phyloP scores from a whole-genome alignment of 1,140 invertebrate genomes.

The Heliothis virescens region DNA sequence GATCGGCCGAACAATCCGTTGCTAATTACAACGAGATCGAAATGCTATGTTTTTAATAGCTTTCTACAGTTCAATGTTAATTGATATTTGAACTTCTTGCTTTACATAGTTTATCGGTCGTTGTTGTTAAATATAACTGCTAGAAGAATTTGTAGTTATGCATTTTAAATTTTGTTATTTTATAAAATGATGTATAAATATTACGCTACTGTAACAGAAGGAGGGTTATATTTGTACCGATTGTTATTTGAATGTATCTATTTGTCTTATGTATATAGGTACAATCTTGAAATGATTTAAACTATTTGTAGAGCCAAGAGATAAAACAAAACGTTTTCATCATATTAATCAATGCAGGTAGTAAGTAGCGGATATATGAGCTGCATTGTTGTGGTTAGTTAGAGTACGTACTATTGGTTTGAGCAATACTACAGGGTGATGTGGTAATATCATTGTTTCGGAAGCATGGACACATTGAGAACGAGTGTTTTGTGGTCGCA shows the following conservation, averaged over 20 bases:
- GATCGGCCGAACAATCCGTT: conserved; percentile 13
- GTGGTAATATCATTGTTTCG: conserved; percentile 30
- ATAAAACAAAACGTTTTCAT: too few species aligned
- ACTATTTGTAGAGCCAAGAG: too few species aligned
- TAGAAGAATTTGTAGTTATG: too few species aligned
- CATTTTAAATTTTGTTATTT: too few species aligned
- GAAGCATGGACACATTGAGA: not conserved
- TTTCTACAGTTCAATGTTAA: conserved; percentile 32
- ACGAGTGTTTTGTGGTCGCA: not conserved
- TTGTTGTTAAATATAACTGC: too few species aligned
- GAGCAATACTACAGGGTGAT: not conserved
- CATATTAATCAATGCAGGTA: too few species aligned
- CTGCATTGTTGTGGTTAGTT: not conserved
- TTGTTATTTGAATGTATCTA: too few species aligned
- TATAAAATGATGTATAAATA: too few species aligned
- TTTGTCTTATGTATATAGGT: too few species aligned
- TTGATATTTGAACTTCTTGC: conserved; percentile 5
- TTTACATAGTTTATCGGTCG: not conserved
- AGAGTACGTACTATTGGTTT: not conserved
- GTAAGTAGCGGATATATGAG: not conserved
- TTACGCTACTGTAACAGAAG: too few species aligned
- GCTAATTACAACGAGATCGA: conserved; percentile 43
- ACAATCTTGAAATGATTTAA: too few species aligned
- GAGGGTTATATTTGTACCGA: too few species aligned
- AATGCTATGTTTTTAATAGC: conserved; percentile 39